A percentile compares a stretch with the other conserved stretches of the same genome.
Evolutionary conservation across 2,888 invertebrate species (phyloP).

Genomic region (Ectemnius cavifrons): DNA sequence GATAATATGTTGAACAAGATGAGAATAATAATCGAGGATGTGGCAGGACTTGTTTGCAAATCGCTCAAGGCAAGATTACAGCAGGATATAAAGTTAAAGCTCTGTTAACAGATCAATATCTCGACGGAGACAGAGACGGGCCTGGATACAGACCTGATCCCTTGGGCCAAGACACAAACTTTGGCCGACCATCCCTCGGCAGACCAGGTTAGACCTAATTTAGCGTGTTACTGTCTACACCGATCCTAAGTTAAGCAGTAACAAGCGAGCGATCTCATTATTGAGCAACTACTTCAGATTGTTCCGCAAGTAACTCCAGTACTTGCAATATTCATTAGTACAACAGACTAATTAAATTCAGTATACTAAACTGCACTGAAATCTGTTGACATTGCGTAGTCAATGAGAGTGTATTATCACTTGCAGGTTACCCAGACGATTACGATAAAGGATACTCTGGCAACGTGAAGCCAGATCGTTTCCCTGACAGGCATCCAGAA

Average conservation of each 20-base stretch:
- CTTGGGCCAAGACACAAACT: conserved; percentile 78
- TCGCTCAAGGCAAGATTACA: no score
- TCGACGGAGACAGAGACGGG: conserved; percentile 74
- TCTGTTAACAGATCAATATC: conserved; percentile 73
- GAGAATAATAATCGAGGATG: not conserved
- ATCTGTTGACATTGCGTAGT: not conserved
- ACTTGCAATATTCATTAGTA: no score
- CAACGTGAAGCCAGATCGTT: conserved; percentile 51
- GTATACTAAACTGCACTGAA: no score
- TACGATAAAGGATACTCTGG: conserved; percentile 14
- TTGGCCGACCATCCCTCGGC: conserved; percentile 77
- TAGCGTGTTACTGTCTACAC: conserved; percentile 11
- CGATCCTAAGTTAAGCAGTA: not conserved
- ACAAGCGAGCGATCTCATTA: no score
- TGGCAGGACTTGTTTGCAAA: no score
- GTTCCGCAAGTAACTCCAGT: no score
- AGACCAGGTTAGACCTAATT: conserved; percentile 67
- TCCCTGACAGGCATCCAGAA: conserved; percentile 60
- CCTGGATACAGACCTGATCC: conserved; percentile 78
- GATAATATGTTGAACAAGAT: no score
- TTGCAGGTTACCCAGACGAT: conserved; percentile 55
- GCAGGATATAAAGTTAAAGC: not conserved
- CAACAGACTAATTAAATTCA: no score
- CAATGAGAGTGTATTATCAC: not conserved
- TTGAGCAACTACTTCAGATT: no score